Percentiles rank a stretch among this genome's conserved stretches.
Conservation (phyloP, 92 coral and sea anemone species). For the Siderastrea siderea region DNA sequence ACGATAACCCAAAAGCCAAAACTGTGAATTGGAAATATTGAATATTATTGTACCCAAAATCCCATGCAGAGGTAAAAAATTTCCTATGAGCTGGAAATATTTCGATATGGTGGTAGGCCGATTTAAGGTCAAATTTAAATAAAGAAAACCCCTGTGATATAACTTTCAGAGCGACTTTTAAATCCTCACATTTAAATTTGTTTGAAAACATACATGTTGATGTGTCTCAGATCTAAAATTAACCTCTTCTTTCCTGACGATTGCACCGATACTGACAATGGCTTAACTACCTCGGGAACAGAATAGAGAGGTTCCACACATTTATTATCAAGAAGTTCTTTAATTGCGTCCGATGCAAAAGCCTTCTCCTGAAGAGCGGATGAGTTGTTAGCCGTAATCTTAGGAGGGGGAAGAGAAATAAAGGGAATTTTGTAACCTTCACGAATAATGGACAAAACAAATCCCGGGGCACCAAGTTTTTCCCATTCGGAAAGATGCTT, state of each 20-base stretch:
- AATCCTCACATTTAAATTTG: constrained; percentile 55
- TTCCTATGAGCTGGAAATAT: constrained; percentile 2
- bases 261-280: constrained; percentile 42
- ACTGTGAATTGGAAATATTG: constrained; percentile 21
- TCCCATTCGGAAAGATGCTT: background rate
- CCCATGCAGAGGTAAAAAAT: constrained; percentile 40
- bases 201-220: no score
- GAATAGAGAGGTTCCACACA: constrained; percentile 46
- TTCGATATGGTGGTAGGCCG: background rate
- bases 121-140: background rate
- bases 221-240: no score
- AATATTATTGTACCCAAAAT: constrained; percentile 13
- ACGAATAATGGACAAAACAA: background rate
- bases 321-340: background rate
- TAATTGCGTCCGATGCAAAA: constrained; percentile 32
- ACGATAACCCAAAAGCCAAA: constrained; percentile 21
- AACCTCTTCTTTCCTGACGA: background rate
- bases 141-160: no score
- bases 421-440: constrained; percentile 16
- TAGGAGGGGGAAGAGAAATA: constrained; percentile 6
- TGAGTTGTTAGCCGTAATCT: background rate
- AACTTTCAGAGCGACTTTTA: no score
- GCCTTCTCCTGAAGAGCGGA: constrained; percentile 1
- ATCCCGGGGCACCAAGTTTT: constrained; percentile 1
- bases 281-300: background rate